Evolutionary conservation across 2,888 invertebrate species (phyloP).

Genomic region (Heterodera filipjevi): DNA sequence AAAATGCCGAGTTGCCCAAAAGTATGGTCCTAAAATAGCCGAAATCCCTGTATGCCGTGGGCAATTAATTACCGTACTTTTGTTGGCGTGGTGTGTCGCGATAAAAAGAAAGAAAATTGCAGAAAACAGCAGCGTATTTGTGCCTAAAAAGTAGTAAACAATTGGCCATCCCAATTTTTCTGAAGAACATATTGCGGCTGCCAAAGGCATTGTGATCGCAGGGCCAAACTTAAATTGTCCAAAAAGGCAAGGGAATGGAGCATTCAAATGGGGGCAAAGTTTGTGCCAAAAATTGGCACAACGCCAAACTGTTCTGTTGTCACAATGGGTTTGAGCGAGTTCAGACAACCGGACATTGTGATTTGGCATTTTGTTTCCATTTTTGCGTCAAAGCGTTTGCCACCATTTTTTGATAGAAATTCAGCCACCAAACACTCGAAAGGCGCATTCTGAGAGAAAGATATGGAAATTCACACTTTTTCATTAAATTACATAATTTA

Average conservation of each 20-base stretch:
- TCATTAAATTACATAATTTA: no score
- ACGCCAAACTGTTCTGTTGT: background rate
- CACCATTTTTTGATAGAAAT: background rate
- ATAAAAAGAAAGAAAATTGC: slow-evolving; percentile 30
- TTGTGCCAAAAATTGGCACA: background rate
- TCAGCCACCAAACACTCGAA: background rate
- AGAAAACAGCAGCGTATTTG: slow-evolving; percentile 16
- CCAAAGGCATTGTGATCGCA: slow-evolving; percentile 36
- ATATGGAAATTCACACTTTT: background rate
- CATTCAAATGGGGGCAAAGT: background rate
- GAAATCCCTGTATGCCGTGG: no score
- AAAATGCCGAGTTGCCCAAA: no score
- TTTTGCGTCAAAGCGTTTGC: background rate
- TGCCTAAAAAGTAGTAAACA: slow-evolving; percentile 36
- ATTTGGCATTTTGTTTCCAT: background rate
- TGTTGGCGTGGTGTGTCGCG: slow-evolving; percentile 35
- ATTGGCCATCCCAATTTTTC: slow-evolving; percentile 34
- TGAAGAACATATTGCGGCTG: slow-evolving; percentile 35
- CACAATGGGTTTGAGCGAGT: background rate
- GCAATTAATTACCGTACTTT: background rate
- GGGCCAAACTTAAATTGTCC: slow-evolving; percentile 7
- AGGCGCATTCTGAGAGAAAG: background rate
- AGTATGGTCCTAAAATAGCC: no score
- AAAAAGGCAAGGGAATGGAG: background rate
- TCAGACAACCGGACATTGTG: background rate